These are phyloP conservation scores for Mellilla xanthometata DNA, from an alignment of 2,888 invertebrate genomes.

Conservation along the genomic window DNA sequence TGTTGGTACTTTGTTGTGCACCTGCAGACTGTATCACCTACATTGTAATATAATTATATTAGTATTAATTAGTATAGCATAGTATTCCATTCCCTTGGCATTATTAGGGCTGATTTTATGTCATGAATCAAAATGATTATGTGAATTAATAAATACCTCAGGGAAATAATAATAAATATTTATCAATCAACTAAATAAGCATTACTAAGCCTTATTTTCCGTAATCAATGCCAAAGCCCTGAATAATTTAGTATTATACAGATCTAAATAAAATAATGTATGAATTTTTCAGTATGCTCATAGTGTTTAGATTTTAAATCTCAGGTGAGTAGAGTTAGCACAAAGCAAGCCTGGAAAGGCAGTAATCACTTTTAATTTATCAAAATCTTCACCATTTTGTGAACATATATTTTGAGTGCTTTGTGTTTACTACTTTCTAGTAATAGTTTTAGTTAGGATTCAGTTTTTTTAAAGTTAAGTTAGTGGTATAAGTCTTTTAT, in stretches of 20 bases:
- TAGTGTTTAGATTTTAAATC: too few species aligned
- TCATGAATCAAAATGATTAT: slow-evolving; percentile 7
- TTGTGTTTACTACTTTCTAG: slow-evolving; percentile 6
- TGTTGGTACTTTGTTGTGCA: slow-evolving; percentile 7
- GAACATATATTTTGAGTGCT: too few species aligned
- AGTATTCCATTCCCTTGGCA: slow-evolving; percentile 12
- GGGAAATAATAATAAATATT: too few species aligned
- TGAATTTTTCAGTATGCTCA: too few species aligned
- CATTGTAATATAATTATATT: slow-evolving; percentile 15
- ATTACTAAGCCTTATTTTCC: slow-evolving; percentile 6
- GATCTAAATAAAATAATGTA: slow-evolving; percentile 2
- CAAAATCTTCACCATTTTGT: too few species aligned
- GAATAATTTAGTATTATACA: slow-evolving; percentile 8
- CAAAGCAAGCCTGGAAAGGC: too few species aligned
- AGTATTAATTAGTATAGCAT: slow-evolving; percentile 16
- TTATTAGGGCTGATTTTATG: slow-evolving; percentile 2
- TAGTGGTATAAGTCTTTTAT: slow-evolving; percentile 18
- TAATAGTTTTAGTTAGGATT: slow-evolving; percentile 24
- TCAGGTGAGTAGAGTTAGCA: too few species aligned
- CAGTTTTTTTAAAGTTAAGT: slow-evolving; percentile 24
- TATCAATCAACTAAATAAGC: too few species aligned
- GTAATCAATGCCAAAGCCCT: slow-evolving; percentile 18
- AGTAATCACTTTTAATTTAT: too few species aligned
- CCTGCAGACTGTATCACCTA: slow-evolving; percentile 16
- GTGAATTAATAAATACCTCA: slow-evolving; percentile 12